Evolutionary conservation across 1,140 invertebrate species (phyloP).

Genomic region (Drosophila nebulosa): DNA sequence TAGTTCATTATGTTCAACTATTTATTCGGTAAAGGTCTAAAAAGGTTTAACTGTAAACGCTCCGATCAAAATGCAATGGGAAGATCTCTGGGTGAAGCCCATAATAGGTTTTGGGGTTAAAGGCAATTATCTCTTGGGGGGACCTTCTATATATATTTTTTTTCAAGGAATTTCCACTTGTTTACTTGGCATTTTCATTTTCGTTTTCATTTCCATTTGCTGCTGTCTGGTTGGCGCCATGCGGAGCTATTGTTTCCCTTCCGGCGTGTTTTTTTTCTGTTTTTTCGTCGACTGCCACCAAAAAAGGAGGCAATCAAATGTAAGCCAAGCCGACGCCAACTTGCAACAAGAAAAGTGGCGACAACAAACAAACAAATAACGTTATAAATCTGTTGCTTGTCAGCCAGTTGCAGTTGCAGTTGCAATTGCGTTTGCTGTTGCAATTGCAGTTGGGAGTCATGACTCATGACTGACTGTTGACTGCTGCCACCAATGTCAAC

Average conservation of each 20-base stretch:
- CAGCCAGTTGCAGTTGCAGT: constrained; percentile 34
- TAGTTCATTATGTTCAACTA: too few species aligned
- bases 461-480: not conserved
- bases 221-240: not conserved
- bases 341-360: constrained; percentile 27
- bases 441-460: not conserved
- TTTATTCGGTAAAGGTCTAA: too few species aligned
- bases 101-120: not conserved
- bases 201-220: not conserved
- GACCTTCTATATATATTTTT: not conserved
- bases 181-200: not conserved
- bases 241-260: not conserved
- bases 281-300: not conserved
- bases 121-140: not conserved
- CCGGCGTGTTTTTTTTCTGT: not conserved
- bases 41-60: too few species aligned
- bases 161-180: not conserved
- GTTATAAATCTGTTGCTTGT: constrained; percentile 62
- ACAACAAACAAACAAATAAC: constrained; percentile 51
- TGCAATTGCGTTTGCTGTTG: not conserved
- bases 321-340: not conserved
- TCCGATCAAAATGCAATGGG: too few species aligned
- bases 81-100: not conserved
- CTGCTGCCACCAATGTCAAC: constrained; percentile 29
- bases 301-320: not conserved